A percentile compares a stretch with the other conserved stretches of the same genome.
Evolutionary conservation across 2,888 invertebrate genomes (phyloP).

Genomic region (Julus scandinavius): DNA sequence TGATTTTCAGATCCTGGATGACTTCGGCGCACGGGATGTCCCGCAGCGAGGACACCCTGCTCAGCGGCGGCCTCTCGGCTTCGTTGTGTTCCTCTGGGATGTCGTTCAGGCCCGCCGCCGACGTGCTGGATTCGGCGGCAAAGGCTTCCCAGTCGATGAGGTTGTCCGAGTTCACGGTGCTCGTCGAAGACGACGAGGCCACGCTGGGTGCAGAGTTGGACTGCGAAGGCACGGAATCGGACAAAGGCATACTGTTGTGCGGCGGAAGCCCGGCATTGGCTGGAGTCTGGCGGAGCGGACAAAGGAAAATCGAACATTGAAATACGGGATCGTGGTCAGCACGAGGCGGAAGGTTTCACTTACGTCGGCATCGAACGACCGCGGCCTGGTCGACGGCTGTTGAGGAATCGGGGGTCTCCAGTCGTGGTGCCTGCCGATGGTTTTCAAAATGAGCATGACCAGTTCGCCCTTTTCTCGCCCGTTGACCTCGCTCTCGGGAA

Average conservation of each 20-base stretch:
- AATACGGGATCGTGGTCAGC: neutral
- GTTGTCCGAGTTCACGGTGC: neutral
- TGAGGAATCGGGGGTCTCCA: constrained; percentile 49
- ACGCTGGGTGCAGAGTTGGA: neutral
- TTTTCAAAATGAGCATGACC: constrained; percentile 49
- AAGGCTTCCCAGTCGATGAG: too few species aligned
- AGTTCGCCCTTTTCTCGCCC: constrained; percentile 50
- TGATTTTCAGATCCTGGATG: constrained; percentile 61
- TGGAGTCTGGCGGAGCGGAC: neutral
- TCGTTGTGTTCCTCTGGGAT: neutral
- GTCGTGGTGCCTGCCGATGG: neutral
- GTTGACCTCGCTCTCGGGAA: constrained; percentile 10
- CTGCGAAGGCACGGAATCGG: neutral
- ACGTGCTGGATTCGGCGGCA: neutral
- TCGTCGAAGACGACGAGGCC: neutral
- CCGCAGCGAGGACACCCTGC: neutral
- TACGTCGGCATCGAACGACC: constrained; percentile 6
- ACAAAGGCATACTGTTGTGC: neutral
- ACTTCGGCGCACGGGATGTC: constrained; percentile 20
- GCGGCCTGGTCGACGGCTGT: constrained; percentile 26
- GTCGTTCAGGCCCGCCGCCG: neutral
- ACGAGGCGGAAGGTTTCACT: neutral
- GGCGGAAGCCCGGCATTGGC: neutral
- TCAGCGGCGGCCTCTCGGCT: neutral
- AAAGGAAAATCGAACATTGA: neutral